These are phyloP conservation scores for Tetramorium alpestre DNA, from an alignment of 1,140 invertebrate genomes.

Conservation along the genomic window DNA sequence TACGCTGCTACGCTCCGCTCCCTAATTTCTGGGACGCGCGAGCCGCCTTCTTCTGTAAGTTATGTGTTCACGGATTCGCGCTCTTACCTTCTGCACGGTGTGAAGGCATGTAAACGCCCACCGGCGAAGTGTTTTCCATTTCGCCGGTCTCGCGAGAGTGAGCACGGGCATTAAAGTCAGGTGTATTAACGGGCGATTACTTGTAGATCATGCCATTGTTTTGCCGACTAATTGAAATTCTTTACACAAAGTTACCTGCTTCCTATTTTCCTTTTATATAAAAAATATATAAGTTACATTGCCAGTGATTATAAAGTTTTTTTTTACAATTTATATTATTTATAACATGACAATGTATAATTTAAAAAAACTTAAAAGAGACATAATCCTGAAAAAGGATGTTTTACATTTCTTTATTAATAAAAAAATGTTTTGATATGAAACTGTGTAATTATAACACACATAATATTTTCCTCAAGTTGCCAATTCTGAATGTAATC, in stretches of 20 bases:
- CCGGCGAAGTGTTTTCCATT: conserved; percentile 62
- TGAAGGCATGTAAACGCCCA: conserved; percentile 65
- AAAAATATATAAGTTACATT: neutral
- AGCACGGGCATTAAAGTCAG: conserved; percentile 14
- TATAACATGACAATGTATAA: neutral
- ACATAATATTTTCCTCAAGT: neutral
- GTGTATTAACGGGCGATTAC: conserved; percentile 12
- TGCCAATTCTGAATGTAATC: neutral
- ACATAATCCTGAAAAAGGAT: neutral
- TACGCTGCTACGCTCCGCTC: neutral
- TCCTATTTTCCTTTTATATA: neutral
- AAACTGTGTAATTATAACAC: neutral
- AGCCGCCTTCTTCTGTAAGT: conserved; percentile 48
- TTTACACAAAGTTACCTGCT: neutral
- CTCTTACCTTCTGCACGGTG: conserved; percentile 56
- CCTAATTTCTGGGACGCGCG: conserved; percentile 47
- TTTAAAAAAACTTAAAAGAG: neutral
- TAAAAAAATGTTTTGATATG: neutral
- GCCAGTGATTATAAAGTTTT: neutral
- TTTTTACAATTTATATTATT: neutral
- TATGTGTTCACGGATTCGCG: conserved; percentile 33
- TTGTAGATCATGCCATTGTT: neutral
- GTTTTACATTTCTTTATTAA: neutral
- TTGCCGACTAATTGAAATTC: neutral
- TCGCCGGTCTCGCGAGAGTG: neutral